Evolutionary conservation across 2,797 vertebrate genomes (phyloP), one percentile per base, ranked within the genome.

Genomic region (Loriculus beryllinus): DNA sequence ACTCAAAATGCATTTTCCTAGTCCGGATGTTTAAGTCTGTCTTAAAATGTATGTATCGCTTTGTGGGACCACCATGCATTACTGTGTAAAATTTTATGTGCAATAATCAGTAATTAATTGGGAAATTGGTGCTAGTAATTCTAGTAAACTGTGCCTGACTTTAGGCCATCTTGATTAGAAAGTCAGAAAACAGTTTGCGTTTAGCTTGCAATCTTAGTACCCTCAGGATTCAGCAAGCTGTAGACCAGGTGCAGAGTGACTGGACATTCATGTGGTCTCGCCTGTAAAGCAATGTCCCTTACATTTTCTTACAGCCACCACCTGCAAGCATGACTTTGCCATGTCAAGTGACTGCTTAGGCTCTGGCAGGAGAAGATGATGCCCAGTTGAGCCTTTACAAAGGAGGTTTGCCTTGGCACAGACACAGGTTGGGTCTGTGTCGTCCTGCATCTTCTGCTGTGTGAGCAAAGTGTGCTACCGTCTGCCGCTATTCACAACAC

Each of bases 1-100:
- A 62, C 52, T 89, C 60, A 81, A 93, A 95, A 76, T 81, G 76
- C 90, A 68, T 82, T 95, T 95, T 93, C 67, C 67, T 77, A 88
- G 31, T 21, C 26, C 9, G 2, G 65, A 40, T 51, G 6, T 76
- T 90, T 72, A 54, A 49, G 19, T 42, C 77, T 72, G 14, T 63
- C 22, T 67, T 90, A 68, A 83, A 91, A 35, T 14, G 3, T 21
- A 81, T 69, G 17, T 52, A 65, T 54, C 3, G 0, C 43, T 75
- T 82, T 88, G 63, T 63, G 47, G 43, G 77, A 45, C 59, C 37
- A 28, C 80, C 28, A 3, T 35, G 20, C 31, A 14, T 39, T 63
- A 9, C 33, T 86, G 9, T 19, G 51, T 60, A 82, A 72, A 70
- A 64, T 26, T 86, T 91, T 64, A 68, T 64, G 60, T n/a, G 26